Evolutionary conservation across 2,797 vertebrate species (phyloP), one percentile per base, ranked within the genome.

Genomic region (Sebastolobus altivelis): DNA sequence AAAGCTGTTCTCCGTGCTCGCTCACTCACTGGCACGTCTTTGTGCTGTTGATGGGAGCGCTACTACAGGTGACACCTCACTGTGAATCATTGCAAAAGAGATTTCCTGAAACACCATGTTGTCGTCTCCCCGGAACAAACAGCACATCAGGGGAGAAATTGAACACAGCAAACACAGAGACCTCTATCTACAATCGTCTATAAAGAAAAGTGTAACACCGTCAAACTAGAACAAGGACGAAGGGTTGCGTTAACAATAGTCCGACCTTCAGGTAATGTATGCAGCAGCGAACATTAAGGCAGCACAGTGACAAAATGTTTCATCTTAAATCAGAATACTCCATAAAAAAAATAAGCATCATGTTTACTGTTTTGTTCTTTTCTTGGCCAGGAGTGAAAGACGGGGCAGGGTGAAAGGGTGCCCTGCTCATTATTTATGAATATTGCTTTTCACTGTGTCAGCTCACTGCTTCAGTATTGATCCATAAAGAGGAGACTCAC

Each of bases 361-460:
- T 29, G 35, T 78, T 83, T 40, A 73, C 12, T 0, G 20, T 82
- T 87, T 69, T 76, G 18, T 81, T 86, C 86, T 77, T 67, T 86
- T 92, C 73, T 84, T 59, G 5, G 33, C 49, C 13, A n/a, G 66
- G 61, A 85, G 77, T 62, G 75, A 81, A 79, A 91, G 83, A 82
- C 22, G 35, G 65, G 60, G 72, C 22, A 54, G 80, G 86, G 85
- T 85, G 87, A 93, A 93, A 90, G 88, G 77, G 86, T 65, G 77
- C 43, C 66, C 75, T 67, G 79, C 95, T 93, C 91, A 96, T 96
- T 94, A 96, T 95, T 95, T 94, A 96, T 96, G 93, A 96, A 96
- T 94, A 95, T 94, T 94, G 93, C 93, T 95, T 95, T 95, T 93
- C 93, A 93, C 91, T 65, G 88, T 90, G 93, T 96, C 95, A 95